These are phyloP conservation scores for Coregonus sp. DNA, from an alignment of 2,797 vertebrate species.

Conservation along the genomic window DNA sequence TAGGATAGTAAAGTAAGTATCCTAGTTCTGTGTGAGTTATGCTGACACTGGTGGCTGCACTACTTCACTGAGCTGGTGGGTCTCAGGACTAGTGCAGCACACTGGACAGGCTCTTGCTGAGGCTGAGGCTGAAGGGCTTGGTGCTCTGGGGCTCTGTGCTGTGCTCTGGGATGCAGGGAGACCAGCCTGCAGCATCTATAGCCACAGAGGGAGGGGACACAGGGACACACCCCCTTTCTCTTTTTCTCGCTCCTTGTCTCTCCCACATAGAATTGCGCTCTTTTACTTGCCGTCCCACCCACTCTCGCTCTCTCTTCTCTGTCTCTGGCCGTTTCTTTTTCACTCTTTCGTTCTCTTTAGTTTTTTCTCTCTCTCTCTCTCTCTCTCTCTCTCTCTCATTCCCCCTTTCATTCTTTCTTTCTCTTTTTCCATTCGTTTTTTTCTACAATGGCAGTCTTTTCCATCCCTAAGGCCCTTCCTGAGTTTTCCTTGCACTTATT, in stretches of 20 bases:
- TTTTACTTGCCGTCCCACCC: neutral
- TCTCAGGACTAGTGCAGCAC: slow-evolving; percentile 64
- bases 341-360: slow-evolving; percentile 14
- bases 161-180: slow-evolving; percentile 25
- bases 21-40: slow-evolving; percentile 15
- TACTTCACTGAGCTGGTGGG: slow-evolving; percentile 57
- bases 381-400: slow-evolving; percentile 25
- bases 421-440: neutral
- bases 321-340: neutral
- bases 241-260: slow-evolving; percentile 15
- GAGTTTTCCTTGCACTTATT: neutral
- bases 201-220: slow-evolving; percentile 71
- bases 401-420: slow-evolving; percentile 1
- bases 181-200: slow-evolving; percentile 73
- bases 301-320: neutral
- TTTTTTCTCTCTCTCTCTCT: slow-evolving; percentile 41
- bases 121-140: neutral
- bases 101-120: slow-evolving; percentile 45
- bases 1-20: neutral
- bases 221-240: slow-evolving; percentile 59
- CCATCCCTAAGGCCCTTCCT: neutral
- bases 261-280: slow-evolving; percentile 42
- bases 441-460: neutral
- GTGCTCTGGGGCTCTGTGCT: slow-evolving; percentile 39
- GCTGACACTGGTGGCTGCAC: slow-evolving; percentile 50